Evolutionary conservation across 1,140 invertebrate genomes (phyloP).

Genomic region (Armadillidium nasatum): DNA sequence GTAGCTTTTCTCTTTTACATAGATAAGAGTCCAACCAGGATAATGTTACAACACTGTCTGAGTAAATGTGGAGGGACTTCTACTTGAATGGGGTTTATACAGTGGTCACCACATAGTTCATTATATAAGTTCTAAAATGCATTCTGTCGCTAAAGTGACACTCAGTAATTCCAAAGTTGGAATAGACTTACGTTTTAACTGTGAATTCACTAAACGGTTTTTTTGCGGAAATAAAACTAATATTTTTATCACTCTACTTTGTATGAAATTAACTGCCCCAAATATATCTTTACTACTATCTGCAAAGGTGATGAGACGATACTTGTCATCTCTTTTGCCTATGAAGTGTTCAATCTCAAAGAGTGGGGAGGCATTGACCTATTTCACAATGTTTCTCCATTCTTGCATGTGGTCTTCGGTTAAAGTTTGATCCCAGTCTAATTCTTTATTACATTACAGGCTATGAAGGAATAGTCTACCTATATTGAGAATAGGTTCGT

Average conservation of each 20-base stretch:
- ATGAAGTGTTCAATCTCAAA: not conserved
- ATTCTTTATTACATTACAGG: not conserved
- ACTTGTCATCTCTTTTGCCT: not conserved
- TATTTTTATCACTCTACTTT: not conserved
- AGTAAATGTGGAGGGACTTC: not conserved
- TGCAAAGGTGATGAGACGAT: not conserved
- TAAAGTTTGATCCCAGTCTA: not conserved
- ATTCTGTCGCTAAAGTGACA: not conserved
- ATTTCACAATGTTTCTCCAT: conserved; percentile 11
- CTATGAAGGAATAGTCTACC: conserved; percentile 7
- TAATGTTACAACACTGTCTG: conserved; percentile 14
- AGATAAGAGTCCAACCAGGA: not conserved
- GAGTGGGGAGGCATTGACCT: not conserved
- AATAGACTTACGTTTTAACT: not conserved
- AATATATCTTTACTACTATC: not conserved
- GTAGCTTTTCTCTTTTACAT: not conserved
- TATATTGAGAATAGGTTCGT: not conserved
- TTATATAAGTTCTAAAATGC: not conserved
- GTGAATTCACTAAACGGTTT: not conserved
- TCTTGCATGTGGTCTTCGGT: not conserved
- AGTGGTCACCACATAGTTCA: not conserved
- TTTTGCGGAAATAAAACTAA: not conserved
- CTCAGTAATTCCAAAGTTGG: not conserved
- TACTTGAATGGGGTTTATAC: not conserved
- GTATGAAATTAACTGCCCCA: not conserved